Percentiles rank a stretch among this genome's conserved stretches.
Evolutionary conservation across 2,797 vertebrate species (phyloP).

Genomic region (Chromis chromis): DNA sequence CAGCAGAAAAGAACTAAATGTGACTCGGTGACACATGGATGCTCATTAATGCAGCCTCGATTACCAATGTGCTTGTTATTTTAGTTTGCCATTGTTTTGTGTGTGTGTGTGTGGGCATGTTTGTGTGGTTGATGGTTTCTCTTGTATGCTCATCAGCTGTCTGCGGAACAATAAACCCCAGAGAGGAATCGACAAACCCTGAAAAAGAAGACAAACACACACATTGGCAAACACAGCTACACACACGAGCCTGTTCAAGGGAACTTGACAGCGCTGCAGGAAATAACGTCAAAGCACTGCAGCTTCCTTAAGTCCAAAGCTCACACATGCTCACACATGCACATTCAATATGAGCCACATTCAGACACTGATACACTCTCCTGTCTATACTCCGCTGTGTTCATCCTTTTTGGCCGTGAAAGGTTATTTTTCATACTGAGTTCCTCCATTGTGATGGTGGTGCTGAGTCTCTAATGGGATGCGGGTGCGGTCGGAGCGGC

Average conservation of each 20-base stretch:
- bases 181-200: conserved; percentile 42
- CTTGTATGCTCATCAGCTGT: conserved; percentile 60
- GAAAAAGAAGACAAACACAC: conserved; percentile 26
- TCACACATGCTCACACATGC: conserved; percentile 20
- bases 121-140: conserved; percentile 39
- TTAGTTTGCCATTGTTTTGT: conserved; percentile 30
- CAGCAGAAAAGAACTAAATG: conserved; percentile 28
- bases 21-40: conserved; percentile 40
- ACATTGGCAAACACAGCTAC: background rate
- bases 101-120: conserved; percentile 26
- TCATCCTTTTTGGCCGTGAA: conserved; percentile 39
- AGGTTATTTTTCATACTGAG: conserved; percentile 43
- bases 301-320: conserved; percentile 41
- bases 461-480: conserved; percentile 67
- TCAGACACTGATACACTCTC: conserved; percentile 46
- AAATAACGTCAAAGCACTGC: conserved; percentile 62
- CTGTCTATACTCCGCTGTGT: conserved; percentile 9
- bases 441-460: conserved; percentile 47
- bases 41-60: conserved; percentile 33
- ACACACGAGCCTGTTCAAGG: conserved; percentile 41
- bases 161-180: conserved; percentile 59
- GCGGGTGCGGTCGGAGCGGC: conserved; percentile 47
- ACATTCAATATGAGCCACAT: conserved; percentile 18
- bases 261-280: conserved; percentile 50
- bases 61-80: conserved; percentile 41